Conservation (phyloP, 2,113 vertebrate species). For the Oncorhynchus kisutch region DNA sequence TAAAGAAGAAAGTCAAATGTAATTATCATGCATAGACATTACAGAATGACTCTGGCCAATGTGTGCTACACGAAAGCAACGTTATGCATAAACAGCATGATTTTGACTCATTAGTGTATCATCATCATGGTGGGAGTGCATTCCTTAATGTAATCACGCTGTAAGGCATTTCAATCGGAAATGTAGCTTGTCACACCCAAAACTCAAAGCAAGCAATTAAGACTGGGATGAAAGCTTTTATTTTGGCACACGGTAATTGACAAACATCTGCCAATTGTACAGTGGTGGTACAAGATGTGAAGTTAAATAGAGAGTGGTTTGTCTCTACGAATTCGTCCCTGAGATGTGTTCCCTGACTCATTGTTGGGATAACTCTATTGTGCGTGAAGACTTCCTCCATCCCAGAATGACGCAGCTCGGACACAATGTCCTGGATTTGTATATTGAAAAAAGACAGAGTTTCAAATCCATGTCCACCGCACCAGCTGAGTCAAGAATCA, state of each 20-base stretch:
- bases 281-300: not conserved
- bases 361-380: not conserved
- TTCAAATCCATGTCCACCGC: no score
- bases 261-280: not conserved
- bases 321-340: not conserved
- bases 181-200: not conserved
- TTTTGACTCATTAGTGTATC: constrained; percentile 9
- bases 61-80: constrained; percentile 10
- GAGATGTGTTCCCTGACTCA: not conserved
- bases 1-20: not conserved
- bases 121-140: not conserved
- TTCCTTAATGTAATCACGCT: not conserved
- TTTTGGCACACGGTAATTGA: not conserved
- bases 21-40: constrained; percentile 17
- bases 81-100: constrained; percentile 1
- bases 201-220: not conserved
- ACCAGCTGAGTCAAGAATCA: no score
- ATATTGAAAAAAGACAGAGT: not conserved
- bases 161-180: not conserved
- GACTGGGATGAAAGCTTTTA: not conserved
- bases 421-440: not conserved
- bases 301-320: not conserved
- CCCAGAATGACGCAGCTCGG: not conserved
- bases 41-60: not conserved
- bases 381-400: not conserved